These are phyloP conservation scores for Sparidentex hasta DNA, from an alignment of 2,797 vertebrate species.

Conservation along the genomic window DNA sequence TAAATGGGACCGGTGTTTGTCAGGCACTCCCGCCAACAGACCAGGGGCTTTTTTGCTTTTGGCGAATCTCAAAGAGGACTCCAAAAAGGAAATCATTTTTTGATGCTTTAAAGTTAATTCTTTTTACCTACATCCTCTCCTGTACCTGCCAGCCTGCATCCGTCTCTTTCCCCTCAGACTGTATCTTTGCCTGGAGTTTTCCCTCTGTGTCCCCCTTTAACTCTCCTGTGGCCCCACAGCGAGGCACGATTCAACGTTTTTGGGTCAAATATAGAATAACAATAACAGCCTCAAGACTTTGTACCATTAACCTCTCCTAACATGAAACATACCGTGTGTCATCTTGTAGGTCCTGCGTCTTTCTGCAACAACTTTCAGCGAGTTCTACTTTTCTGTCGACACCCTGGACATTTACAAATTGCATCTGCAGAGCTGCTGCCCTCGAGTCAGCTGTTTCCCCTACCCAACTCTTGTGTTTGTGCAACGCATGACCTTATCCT, in stretches of 20 bases:
- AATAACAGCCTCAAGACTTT: not conserved
- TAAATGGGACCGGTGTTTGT: not conserved
- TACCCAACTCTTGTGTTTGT: conserved; percentile 17
- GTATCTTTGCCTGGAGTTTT: not conserved
- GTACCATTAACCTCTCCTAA: not conserved
- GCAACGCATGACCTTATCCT: conserved; percentile 39
- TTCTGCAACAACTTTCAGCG: not conserved
- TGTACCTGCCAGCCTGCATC: not conserved
- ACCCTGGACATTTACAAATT: conserved; percentile 50
- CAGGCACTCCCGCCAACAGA: not conserved
- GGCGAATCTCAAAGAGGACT: too few relatives aligned
- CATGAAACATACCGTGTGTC: not conserved
- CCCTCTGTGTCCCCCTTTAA: not conserved
- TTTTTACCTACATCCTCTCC: not conserved
- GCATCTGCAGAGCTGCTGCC: conserved; percentile 15
- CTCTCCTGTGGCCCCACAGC: not conserved
- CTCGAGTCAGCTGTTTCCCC: conserved; percentile 51
- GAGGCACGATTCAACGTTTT: not conserved
- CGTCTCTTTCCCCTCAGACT: not conserved
- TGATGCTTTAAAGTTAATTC: not conserved
- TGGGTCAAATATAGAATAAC: conserved; percentile 1
- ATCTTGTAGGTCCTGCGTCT: conserved; percentile 6
- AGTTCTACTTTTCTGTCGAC: conserved; percentile 28
- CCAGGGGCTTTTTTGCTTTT: not conserved
- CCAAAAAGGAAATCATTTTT: not conserved